Conservation (phyloP, 2,888 invertebrate species). For the Thera britannica region DNA sequence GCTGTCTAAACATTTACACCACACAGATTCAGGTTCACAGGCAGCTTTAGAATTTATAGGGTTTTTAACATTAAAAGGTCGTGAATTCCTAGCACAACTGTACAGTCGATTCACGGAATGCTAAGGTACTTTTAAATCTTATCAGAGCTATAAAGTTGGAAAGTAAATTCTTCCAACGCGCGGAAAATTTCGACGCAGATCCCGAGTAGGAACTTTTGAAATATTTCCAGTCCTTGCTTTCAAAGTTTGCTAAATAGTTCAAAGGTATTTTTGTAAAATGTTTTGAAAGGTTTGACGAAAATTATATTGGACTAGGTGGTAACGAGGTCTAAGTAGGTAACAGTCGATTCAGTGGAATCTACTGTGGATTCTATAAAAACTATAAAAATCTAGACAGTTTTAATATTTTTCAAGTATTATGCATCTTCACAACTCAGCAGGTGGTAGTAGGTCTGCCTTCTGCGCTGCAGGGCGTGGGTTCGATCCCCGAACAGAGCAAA, state of each 20-base stretch:
- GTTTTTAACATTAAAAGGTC: conserved; percentile 13
- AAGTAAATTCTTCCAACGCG: conserved; percentile 33
- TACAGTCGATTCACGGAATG: conserved; percentile 25
- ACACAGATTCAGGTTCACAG: conserved; percentile 6
- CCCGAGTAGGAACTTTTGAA: conserved; percentile 28
- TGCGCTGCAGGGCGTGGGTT: too few relatives aligned
- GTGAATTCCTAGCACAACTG: conserved; percentile 21
- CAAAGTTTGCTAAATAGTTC: conserved; percentile 23
- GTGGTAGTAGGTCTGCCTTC: too few relatives aligned
- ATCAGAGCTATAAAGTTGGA: conserved; percentile 31
- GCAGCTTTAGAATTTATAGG: conserved; percentile 10
- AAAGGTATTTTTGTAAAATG: conserved; percentile 1
- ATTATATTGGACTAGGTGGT: neutral
- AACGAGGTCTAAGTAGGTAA: too few relatives aligned
- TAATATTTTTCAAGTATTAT: too few relatives aligned
- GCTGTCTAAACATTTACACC: neutral
- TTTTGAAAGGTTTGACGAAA: conserved; percentile 2
- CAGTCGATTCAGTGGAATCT: too few relatives aligned
- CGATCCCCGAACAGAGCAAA: too few relatives aligned
- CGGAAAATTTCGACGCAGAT: conserved; percentile 30
- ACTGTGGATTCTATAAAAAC: too few relatives aligned
- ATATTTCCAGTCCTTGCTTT: conserved; percentile 28
- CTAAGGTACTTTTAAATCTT: conserved; percentile 35
- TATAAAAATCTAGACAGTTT: too few relatives aligned
- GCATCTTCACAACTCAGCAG: too few relatives aligned